Percentiles rank a stretch among this genome's conserved stretches.
These are phyloP conservation scores for Stenodera caucasica DNA, from an alignment of 2,888 invertebrate genomes.

Conservation along the genomic window DNA sequence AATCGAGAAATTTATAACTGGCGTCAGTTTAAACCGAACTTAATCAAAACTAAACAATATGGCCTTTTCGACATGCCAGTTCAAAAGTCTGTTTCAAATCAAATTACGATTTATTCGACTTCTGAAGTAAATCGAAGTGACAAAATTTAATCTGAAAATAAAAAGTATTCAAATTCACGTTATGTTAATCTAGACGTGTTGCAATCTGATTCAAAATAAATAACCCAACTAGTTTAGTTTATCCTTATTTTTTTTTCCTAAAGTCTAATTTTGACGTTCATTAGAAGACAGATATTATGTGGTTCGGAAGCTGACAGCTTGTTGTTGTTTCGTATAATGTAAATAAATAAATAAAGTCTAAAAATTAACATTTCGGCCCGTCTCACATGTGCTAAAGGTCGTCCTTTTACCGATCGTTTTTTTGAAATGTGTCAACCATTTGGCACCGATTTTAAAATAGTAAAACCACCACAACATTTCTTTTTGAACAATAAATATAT, in stretches of 20 bases:
- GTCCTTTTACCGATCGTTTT: too few species aligned
- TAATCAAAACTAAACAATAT: not conserved
- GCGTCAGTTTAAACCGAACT: not conserved
- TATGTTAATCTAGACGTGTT: slow-evolving; percentile 1
- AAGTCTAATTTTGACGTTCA: not conserved
- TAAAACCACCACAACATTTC: slow-evolving; percentile 15
- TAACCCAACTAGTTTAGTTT: too few species aligned
- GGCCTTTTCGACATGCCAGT: not conserved
- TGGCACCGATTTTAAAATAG: slow-evolving; percentile 25
- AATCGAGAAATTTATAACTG: not conserved
- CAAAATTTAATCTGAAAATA: too few species aligned
- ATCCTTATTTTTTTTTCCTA: not conserved
- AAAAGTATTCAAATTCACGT: not conserved
- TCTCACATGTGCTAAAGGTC: slow-evolving; percentile 8
- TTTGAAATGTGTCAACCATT: slow-evolving; percentile 25
- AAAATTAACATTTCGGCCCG: slow-evolving; percentile 1
- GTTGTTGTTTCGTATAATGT: slow-evolving; percentile 7
- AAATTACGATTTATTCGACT: too few species aligned
- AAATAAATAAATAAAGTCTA: slow-evolving; percentile 10
- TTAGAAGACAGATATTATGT: slow-evolving; percentile 4
- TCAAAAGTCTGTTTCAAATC: not conserved
- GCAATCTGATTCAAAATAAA: too few species aligned
- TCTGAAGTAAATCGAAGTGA: too few species aligned
- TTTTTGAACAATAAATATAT: slow-evolving; percentile 36
- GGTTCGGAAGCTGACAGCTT: slow-evolving; percentile 9